Conservation (phyloP, 2,797 vertebrate genomes). For the Oceanodroma leucorhoa region DNA sequence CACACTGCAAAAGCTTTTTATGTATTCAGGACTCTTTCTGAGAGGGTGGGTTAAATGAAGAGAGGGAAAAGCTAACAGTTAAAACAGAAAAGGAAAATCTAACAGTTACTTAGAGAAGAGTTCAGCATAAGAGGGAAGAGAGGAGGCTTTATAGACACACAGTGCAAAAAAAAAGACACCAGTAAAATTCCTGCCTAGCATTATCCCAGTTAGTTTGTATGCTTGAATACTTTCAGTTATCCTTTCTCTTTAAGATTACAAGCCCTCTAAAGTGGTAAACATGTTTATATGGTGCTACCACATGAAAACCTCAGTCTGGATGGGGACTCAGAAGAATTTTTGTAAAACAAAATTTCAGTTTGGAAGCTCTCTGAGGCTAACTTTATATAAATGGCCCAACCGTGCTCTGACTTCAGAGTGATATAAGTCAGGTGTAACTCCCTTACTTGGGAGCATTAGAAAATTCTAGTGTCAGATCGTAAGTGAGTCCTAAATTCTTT, state of each 20-base stretch:
- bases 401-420: not conserved
- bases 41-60: not conserved
- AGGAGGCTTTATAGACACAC: not conserved
- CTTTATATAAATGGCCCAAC: not conserved
- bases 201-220: not conserved
- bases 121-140: not conserved
- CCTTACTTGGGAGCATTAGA: not conserved
- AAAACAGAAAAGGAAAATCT: not conserved
- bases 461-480: not conserved
- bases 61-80: not conserved
- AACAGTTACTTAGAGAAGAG: not conserved
- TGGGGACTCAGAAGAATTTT: not conserved
- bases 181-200: not conserved
- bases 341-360: not conserved
- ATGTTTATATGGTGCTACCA: not conserved
- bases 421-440: not conserved
- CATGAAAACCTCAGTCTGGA: not conserved
- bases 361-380: not conserved
- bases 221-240: not conserved
- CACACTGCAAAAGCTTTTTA: conserved; percentile 36
- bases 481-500: not conserved
- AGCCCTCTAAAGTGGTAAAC: not conserved
- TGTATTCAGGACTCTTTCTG: conserved; percentile 3
- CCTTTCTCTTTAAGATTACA: not conserved
- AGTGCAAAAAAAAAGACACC: not conserved